Base-by-base conservation (phyloP, 2,113 vertebrate genomes). In the Empidonax traillii region DNA sequence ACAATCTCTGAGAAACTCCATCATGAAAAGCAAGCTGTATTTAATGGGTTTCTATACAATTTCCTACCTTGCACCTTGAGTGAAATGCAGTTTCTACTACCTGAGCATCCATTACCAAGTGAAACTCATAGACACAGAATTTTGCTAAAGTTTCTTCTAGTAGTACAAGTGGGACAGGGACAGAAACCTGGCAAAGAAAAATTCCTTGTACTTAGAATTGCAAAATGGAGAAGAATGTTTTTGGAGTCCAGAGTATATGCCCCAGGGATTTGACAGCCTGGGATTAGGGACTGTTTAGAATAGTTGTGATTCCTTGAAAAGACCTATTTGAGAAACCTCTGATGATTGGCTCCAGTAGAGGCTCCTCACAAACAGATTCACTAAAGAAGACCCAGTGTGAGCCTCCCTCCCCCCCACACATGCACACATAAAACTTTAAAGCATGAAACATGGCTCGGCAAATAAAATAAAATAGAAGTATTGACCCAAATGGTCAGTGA, bases 241-340 rank as follows among this genome's bases (percentile, higher is more conserved):
- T 53, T 53, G 14, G 8, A 3, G 12, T 2, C 31, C n/a, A 69
- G 7, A 2, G 8, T 49, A 22, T 1, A 2, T 39, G 0, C 6
- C 13, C 6, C 24, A 8, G 11, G 9, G 1, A 23, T 72, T 8
- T 71, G 19, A 41, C n/a, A 58, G 18, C 9, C 8, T 73, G 27
- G 37, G 10, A 8, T 73, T 21, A 39, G 23, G 9, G 14, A 43
- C 24, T 35, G 9, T 14, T 27, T 15, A 15, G 13, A 41, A 13
- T 21, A 84, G 3, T 12, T 30, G 4, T 41, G 21, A 5, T 2
- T 12, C 12, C 41, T 66, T 78, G 37, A 62, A 69, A 71, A 82
- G 8, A 31, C 8, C 10, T 73, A 14, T 75, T 80, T 23, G 20
- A 55, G 37, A 71, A 75, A 67, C 3, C 8, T 73, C 25, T 85